Evolutionary conservation across 2,888 invertebrate species (phyloP).

Genomic region (Drosophila paracracens): DNA sequence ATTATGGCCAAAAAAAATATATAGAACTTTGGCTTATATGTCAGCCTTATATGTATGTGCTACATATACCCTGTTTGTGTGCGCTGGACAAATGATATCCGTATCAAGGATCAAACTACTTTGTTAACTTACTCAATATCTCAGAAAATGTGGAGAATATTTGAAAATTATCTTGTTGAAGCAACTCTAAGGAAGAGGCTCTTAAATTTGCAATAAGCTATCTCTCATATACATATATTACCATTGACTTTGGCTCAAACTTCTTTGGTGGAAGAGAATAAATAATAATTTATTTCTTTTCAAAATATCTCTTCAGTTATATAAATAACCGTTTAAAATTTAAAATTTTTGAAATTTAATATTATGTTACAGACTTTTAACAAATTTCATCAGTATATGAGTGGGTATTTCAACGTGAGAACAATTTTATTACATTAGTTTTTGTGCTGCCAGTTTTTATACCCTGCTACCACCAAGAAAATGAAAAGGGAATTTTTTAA

Average conservation of each 20-base stretch:
- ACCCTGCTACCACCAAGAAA: neutral
- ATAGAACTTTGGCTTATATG: constrained; percentile 31
- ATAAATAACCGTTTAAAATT: neutral
- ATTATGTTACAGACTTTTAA: neutral
- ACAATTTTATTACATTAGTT: neutral
- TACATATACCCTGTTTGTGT: constrained; percentile 18
- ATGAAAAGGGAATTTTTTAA: neutral
- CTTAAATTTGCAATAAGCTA: neutral
- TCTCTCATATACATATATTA: neutral
- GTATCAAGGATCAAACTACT: constrained; percentile 25
- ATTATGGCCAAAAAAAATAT: constrained; percentile 15
- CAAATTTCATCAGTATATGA: neutral
- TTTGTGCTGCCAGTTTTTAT: constrained; percentile 16
- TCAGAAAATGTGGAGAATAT: neutral
- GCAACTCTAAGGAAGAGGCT: neutral
- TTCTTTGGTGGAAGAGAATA: neutral
- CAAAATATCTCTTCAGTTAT: neutral
- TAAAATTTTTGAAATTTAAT: neutral
- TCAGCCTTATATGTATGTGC: neutral
- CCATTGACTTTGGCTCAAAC: neutral
- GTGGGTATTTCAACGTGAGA: constrained; percentile 12
- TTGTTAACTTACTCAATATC: constrained; percentile 3
- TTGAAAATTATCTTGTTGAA: neutral
- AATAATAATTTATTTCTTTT: neutral
- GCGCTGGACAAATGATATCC: constrained; percentile 16